phyloP scores from a whole-genome alignment of 2,797 vertebrate genomes.

The Chrosomus eos region DNA sequence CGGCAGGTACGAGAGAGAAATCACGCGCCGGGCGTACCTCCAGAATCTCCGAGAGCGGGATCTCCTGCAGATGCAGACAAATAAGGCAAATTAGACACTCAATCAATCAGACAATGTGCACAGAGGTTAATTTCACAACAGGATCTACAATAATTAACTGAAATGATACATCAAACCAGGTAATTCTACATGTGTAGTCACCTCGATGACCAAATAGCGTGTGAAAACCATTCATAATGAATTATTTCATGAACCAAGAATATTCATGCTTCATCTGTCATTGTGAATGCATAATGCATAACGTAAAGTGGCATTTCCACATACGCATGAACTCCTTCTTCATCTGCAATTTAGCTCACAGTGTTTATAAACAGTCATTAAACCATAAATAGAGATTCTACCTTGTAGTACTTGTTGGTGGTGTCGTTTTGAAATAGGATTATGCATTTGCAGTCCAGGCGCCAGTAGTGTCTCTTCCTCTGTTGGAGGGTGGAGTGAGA shows the following conservation, averaged over 20 bases:
- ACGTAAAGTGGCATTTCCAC: background rate
- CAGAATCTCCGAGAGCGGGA: slow-evolving; percentile 90
- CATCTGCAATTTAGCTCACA: background rate
- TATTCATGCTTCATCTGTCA: slow-evolving; percentile 4
- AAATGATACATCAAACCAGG: slow-evolving; percentile 6
- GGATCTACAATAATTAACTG: background rate
- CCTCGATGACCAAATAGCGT: background rate
- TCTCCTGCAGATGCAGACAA: slow-evolving; percentile 76
- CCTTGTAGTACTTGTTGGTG: slow-evolving; percentile 93
- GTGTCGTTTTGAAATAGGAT: slow-evolving; percentile 93
- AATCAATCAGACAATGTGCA: background rate
- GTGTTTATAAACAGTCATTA: background rate
- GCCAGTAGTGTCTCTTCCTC: slow-evolving; percentile 94
- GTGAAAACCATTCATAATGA: slow-evolving; percentile 5
- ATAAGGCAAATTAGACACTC: background rate
- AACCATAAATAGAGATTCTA: slow-evolving; percentile 47
- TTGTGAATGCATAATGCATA: background rate
- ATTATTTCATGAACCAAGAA: slow-evolving; percentile 15
- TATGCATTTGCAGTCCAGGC: slow-evolving; percentile 92
- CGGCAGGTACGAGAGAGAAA: slow-evolving; percentile 79
- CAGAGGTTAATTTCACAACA: slow-evolving; percentile 16
- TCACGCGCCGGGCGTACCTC: slow-evolving; percentile 81
- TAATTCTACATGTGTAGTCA: slow-evolving; percentile 21
- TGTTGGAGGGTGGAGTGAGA: slow-evolving; percentile 66
- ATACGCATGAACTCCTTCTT: background rate